Base-by-base conservation (phyloP, 2,888 invertebrate species). In the Litoditis marina region DNA sequence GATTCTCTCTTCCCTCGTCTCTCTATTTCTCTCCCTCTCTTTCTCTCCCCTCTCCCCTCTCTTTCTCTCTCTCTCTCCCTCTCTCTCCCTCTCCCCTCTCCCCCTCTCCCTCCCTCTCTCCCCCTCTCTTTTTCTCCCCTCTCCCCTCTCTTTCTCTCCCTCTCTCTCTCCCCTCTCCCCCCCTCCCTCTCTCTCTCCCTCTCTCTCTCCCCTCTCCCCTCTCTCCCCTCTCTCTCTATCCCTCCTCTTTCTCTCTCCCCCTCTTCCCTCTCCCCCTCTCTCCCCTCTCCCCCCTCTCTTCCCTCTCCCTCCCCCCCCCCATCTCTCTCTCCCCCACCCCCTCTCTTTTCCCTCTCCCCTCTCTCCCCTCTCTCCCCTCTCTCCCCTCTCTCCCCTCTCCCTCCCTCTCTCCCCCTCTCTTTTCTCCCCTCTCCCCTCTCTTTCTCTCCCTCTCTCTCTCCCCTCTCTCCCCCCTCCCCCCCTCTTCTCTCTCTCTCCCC, bases 391-490 rank as follows among this genome's bases (percentile, higher is more conserved):
- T n/a, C n/a, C n/a, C n/a, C n/a, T n/a, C n/a, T n/a, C n/a, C n/a
- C n/a, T n/a, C n/a, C n/a, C n/a, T n/a, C n/a, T n/a, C n/a, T n/a
- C n/a, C n/a, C n/a, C n/a, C n/a, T n/a, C n/a, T n/a, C n/a, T n/a
- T n/a, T n/a, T 46, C 13, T 63, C 52, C 30, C 44, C 28, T 39
- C 55, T 50, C 46, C 53, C 55, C 31, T 65, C 65, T 3, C 54
- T 32, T 60, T 46, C 19, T 62, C 47, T 39, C 55, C 50, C 13
- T 56, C 53, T 44, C 60, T 47, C 25, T 52, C 52, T 25, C 57
- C 39, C 25, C 62, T 59, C 34, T 59, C 44, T 31, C 56, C 56
- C 7, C 53, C 56, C 16, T 65, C 53, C 46, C 63, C 32, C 51
- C 60, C 39, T 25, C 56, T 52, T 16, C 60, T 31, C 42, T 63